phyloP scores from a whole-genome alignment of 2,888 invertebrate species.

The Ectemnius continuus region DNA sequence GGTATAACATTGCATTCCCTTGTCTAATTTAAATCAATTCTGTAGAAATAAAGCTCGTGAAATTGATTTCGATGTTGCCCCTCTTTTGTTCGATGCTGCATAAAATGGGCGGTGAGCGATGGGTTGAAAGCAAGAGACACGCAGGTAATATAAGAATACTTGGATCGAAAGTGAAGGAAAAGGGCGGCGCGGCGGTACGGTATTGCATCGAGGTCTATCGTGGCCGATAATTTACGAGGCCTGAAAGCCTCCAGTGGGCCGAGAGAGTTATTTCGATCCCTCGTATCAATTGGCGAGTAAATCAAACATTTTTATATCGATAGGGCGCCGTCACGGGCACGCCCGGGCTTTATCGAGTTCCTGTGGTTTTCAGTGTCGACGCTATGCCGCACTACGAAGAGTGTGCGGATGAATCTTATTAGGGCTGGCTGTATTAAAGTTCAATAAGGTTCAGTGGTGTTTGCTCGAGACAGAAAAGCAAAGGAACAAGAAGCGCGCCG shows the following conservation, averaged over 20 bases:
- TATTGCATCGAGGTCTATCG: constrained; percentile 4
- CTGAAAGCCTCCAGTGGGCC: neutral
- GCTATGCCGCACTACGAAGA: neutral
- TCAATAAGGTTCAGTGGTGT: neutral
- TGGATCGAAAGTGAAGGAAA: neutral
- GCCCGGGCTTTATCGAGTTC: constrained; percentile 3
- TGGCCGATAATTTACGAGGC: neutral
- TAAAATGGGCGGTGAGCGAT: neutral
- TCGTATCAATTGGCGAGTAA: neutral
- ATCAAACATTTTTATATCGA: constrained; percentile 4
- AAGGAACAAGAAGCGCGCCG: neutral
- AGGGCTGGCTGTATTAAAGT: neutral
- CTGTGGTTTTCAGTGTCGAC: neutral
- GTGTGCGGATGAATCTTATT: neutral
- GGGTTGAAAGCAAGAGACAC: too few species aligned
- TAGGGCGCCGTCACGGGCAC: neutral
- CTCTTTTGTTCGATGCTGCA: too few species aligned
- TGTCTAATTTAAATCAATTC: too few species aligned
- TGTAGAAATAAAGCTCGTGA: too few species aligned
- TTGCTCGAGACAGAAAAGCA: neutral
- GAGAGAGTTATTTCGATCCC: constrained; percentile 9
- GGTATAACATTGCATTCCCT: too few species aligned
- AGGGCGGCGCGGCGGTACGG: neutral
- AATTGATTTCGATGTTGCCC: too few species aligned
- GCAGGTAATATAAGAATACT: too few species aligned